These are phyloP conservation scores for Meandrina meandrites DNA, from an alignment of 92 coral and sea anemone genomes.

Conservation along the genomic window DNA sequence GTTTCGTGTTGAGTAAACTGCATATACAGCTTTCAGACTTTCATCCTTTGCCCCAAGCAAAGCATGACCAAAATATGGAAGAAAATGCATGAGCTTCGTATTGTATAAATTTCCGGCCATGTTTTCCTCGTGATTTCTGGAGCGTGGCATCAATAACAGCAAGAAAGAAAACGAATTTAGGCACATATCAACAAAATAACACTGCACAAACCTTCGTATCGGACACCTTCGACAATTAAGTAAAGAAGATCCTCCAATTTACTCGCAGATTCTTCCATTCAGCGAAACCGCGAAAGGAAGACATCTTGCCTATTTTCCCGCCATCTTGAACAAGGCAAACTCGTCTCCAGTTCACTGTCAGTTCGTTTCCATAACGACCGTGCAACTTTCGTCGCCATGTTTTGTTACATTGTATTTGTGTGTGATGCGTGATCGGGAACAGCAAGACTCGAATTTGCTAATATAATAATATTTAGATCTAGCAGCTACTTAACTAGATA, in stretches of 20 bases:
- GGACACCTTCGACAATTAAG: slow-evolving; percentile 73
- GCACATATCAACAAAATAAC: neutral
- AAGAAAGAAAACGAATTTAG: neutral
- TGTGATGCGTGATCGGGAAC: neutral
- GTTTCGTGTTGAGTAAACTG: too few species aligned
- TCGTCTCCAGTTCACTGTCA: slow-evolving; percentile 24
- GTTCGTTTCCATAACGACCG: slow-evolving; percentile 31
- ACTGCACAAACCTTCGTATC: slow-evolving; percentile 70
- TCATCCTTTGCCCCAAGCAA: too few species aligned
- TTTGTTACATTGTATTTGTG: slow-evolving; percentile 1
- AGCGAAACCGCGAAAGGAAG: slow-evolving; percentile 1
- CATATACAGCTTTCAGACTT: too few species aligned
- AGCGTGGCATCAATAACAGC: too few species aligned
- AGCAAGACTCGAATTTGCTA: neutral
- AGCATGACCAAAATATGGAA: too few species aligned
- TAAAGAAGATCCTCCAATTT: slow-evolving; percentile 52
- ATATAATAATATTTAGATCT: neutral
- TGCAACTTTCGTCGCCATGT: slow-evolving; percentile 20
- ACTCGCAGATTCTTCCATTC: slow-evolving; percentile 31
- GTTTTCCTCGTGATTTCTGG: too few species aligned
- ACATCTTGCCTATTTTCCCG: slow-evolving; percentile 36
- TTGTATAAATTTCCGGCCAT: too few species aligned
- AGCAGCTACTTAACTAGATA: neutral
- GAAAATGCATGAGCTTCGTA: too few species aligned
- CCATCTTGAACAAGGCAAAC: slow-evolving; percentile 43